phyloP scores from a whole-genome alignment of 1,140 invertebrate genomes.

The Eciton burchellii region DNA sequence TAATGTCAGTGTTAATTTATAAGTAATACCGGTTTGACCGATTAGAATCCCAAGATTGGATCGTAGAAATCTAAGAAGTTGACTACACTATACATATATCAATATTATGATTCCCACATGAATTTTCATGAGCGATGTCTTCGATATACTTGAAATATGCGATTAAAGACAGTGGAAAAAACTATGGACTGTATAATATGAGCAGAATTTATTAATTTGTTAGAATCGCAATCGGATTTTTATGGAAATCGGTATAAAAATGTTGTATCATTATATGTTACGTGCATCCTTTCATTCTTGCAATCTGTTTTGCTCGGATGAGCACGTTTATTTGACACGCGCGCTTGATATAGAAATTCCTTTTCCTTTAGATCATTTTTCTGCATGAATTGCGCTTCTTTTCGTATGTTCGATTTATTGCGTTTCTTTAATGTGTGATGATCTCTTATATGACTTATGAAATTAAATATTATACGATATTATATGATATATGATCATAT shows the following conservation, averaged over 20 bases:
- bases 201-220: background rate
- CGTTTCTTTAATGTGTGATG: background rate
- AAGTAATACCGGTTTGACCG: background rate
- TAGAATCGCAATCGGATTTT: background rate
- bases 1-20: slow-evolving; percentile 39
- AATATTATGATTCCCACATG: background rate
- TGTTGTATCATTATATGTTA: background rate
- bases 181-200: background rate
- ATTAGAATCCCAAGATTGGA: slow-evolving; percentile 29
- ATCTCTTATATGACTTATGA: background rate
- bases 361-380: background rate
- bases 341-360: background rate
- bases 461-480: background rate
- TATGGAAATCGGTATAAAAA: background rate
- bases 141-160: background rate
- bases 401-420: background rate
- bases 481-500: slow-evolving; percentile 3
- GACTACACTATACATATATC: background rate
- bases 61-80: background rate
- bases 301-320: background rate
- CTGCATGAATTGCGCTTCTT: background rate
- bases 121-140: background rate
- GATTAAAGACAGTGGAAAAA: background rate
- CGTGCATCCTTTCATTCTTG: background rate
- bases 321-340: background rate